A percentile compares a stretch with the other conserved stretches of the same genome.
These are phyloP conservation scores for Taeniopygia guttata DNA, from an alignment of 2,797 vertebrate species.

Conservation along the genomic window DNA sequence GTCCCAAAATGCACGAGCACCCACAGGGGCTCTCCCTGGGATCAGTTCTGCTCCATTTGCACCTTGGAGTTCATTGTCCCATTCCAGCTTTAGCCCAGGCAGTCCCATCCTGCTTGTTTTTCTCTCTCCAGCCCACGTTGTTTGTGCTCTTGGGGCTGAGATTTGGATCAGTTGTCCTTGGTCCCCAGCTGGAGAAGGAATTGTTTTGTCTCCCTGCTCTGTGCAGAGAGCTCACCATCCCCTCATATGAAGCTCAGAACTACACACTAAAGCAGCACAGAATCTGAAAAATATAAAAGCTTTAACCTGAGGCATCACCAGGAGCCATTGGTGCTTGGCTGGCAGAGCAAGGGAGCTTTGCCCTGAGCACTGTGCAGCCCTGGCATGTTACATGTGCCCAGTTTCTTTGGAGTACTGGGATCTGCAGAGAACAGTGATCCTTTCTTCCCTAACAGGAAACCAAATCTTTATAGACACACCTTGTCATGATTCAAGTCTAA, in stretches of 20 bases:
- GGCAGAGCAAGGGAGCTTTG: neutral
- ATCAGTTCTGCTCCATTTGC: no score
- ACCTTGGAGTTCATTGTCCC: no score
- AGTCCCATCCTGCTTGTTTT: neutral
- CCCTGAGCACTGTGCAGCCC: neutral
- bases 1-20: neutral
- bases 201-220: neutral
- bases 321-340: neutral
- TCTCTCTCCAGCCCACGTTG: no score
- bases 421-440: neutral
- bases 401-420: neutral
- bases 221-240: neutral
- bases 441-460: neutral
- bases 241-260: rapidly evolving
- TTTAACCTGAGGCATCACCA: neutral
- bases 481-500: neutral
- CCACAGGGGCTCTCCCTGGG: rapidly evolving
- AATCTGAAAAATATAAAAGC: neutral
- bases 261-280: neutral
- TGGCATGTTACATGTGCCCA: neutral
- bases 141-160: neutral
- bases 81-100: neutral
- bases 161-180: neutral
- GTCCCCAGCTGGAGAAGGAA: neutral
- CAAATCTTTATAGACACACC: neutral